Percentiles rank a stretch among this genome's conserved stretches.
phyloP scores from a whole-genome alignment of 2,113 vertebrate species.

The Seriola aureovittata region DNA sequence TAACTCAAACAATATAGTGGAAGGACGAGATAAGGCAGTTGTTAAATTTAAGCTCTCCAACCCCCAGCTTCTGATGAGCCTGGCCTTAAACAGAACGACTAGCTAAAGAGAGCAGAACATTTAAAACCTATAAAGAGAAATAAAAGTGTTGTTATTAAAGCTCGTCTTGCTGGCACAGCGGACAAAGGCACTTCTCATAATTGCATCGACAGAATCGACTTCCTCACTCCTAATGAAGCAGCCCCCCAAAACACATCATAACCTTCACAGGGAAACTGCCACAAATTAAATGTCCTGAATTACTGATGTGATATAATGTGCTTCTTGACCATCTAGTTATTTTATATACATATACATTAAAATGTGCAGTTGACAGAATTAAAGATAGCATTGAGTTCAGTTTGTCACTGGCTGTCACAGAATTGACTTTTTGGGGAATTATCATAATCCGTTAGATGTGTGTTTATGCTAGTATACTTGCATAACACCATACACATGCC shows the following conservation, averaged over 20 bases:
- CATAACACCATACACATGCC: neutral
- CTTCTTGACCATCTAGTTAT: no score
- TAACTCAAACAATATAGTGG: neutral
- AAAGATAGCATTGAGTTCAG: neutral
- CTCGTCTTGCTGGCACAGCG: slow-evolving; percentile 6
- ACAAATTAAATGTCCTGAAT: no score
- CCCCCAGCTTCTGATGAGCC: neutral
- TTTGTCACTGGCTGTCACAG: neutral
- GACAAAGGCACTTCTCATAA: slow-evolving; percentile 14
- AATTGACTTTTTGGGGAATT: neutral
- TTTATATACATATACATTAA: no score
- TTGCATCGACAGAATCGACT: neutral
- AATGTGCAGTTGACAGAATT: neutral
- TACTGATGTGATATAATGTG: no score
- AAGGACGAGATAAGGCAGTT: neutral
- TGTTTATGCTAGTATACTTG: neutral
- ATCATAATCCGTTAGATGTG: neutral
- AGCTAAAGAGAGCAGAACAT: slow-evolving; percentile 2
- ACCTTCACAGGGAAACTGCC: no score
- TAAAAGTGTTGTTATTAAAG: neutral
- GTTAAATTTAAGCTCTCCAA: slow-evolving; percentile 11
- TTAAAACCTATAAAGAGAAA: neutral
- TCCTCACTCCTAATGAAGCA: neutral
- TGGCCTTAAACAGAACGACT: neutral
- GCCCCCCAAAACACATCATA: no score